Percentiles rank a stretch among this genome's conserved stretches.
Evolutionary conservation across 2,888 invertebrate genomes (phyloP).

Genomic region (Tetranychus piercei): DNA sequence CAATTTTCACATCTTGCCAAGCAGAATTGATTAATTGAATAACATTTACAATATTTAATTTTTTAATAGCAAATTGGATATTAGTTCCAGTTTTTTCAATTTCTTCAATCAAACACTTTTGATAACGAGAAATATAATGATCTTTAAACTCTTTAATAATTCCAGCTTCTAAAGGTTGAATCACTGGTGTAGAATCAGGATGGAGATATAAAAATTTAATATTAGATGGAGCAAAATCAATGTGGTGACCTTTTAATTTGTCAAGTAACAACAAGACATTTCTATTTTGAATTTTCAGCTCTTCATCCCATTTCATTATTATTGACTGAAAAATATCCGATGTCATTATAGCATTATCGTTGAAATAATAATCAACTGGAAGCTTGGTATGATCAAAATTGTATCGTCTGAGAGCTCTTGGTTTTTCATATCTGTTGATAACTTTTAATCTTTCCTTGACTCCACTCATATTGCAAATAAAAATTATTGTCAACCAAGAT

Average conservation of each 20-base stretch:
- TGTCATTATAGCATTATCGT: not conserved
- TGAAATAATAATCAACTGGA: not conserved
- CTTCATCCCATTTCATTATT: not conserved
- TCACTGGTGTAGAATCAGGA: not conserved
- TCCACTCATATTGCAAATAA: not conserved
- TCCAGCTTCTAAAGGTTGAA: not conserved
- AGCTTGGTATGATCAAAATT: slow-evolving; percentile 4
- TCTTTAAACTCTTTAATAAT: not conserved
- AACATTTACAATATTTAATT: not conserved
- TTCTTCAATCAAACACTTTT: not conserved
- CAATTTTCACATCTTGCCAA: not conserved
- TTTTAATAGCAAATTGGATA: not conserved
- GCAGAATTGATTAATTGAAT: not conserved
- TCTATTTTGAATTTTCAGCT: not conserved
- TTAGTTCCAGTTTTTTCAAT: not conserved
- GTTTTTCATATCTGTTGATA: not conserved
- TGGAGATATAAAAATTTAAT: not conserved
- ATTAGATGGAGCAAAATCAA: not conserved
- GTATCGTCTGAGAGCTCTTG: not conserved
- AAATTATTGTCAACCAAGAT: not conserved
- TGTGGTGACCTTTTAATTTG: not conserved
- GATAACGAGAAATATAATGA: not conserved
- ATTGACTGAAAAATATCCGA: not conserved
- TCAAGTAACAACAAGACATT: not conserved
- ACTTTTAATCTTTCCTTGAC: not conserved